phyloP scores from a whole-genome alignment of 2,888 invertebrate genomes.

The Chymomyza caudatula region DNA sequence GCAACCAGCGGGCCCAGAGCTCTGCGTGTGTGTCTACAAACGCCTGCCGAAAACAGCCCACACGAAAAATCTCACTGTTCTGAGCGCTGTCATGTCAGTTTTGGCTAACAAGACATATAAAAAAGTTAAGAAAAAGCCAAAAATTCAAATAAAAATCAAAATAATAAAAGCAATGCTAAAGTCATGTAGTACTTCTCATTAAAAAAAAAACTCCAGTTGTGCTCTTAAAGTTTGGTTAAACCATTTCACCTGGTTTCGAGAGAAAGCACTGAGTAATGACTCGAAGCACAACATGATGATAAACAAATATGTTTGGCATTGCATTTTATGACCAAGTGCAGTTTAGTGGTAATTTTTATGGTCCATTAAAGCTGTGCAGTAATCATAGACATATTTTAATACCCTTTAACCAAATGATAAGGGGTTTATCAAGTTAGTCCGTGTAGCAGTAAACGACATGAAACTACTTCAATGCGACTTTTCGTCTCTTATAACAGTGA shows the following conservation, averaged over 20 bases:
- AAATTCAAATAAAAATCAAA: background rate
- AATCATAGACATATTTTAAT: conserved; percentile 42
- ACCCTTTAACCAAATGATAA: no score
- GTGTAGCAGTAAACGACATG: no score
- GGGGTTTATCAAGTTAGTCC: no score
- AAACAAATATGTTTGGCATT: conserved; percentile 41
- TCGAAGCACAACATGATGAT: conserved; percentile 13
- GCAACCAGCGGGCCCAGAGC: background rate
- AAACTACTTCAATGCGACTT: no score
- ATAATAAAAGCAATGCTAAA: background rate
- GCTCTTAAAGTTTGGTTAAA: background rate
- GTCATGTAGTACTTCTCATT: background rate
- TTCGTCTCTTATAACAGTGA: no score
- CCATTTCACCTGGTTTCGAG: background rate
- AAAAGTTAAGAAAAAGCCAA: background rate
- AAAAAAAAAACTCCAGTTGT: background rate
- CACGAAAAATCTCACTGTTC: background rate
- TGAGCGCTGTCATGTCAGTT: background rate
- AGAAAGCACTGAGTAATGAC: conserved; percentile 31
- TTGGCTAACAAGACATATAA: background rate
- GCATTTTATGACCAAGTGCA: conserved; percentile 28
- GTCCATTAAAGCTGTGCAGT: conserved; percentile 10
- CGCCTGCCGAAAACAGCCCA: background rate
- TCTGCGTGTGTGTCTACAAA: no score
- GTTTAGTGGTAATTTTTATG: conserved; percentile 16